phyloP scores from a whole-genome alignment of 2,113 vertebrate species.

The Ibidorhyncha struthersii region DNA sequence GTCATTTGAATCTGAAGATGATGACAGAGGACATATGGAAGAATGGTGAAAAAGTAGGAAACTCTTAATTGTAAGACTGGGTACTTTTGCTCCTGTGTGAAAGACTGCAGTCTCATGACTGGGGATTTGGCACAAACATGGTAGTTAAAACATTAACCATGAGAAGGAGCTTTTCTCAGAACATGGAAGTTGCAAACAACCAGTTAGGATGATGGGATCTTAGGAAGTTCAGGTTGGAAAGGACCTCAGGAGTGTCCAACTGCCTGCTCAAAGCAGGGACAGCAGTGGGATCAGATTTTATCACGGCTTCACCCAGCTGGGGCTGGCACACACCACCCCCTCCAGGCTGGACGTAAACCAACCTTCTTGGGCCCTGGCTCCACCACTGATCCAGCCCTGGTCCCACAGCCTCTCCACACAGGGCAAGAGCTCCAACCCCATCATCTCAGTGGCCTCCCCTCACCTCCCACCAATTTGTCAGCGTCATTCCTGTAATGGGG shows the following conservation, averaged over 20 bases:
- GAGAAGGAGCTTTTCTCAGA: background rate
- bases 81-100: background rate
- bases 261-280: background rate
- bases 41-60: background rate
- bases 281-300: background rate
- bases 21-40: background rate
- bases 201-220: background rate
- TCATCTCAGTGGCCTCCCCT: background rate
- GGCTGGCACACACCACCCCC: background rate
- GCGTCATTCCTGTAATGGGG: background rate
- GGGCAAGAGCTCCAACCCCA: background rate
- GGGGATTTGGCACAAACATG: background rate
- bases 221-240: background rate
- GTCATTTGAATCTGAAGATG: background rate
- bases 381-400: accelerated
- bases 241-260: background rate
- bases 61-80: background rate
- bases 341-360: accelerated
- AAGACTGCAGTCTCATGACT: background rate
- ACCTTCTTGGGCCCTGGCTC: background rate
- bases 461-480: background rate
- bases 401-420: accelerated
- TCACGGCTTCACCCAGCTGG: background rate
- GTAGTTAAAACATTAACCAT: background rate
- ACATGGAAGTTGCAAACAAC: background rate